Percentiles rank a stretch among this genome's conserved stretches.
phyloP scores from a whole-genome alignment of 2,797 vertebrate genomes.

The Clamator glandarius region DNA sequence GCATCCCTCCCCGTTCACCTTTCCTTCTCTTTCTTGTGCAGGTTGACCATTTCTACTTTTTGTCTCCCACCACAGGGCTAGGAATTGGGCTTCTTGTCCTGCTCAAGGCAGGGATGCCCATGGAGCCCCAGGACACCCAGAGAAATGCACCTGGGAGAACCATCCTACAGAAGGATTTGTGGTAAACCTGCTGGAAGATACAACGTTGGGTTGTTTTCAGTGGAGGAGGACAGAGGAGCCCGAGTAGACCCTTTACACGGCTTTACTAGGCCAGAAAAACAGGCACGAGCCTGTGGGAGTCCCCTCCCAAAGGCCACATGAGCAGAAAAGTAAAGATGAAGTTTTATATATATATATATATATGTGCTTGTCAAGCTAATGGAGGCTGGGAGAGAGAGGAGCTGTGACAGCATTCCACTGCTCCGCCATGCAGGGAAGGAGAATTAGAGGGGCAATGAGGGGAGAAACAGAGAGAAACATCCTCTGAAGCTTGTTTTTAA shows the following conservation, averaged over 20 bases:
- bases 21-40: neutral
- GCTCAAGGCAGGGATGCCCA: neutral
- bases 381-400: neutral
- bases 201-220: rapidly evolving
- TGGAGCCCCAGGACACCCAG: rapidly evolving
- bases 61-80: rapidly evolving
- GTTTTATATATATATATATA: neutral
- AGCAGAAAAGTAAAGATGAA: neutral
- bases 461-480: slow-evolving; percentile 18
- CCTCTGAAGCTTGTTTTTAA: slow-evolving; percentile 61
- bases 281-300: neutral
- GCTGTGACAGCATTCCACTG: neutral
- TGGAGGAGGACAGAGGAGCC: neutral
- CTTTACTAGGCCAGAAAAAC: neutral
- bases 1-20: neutral
- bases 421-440: slow-evolving; percentile 19
- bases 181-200: neutral
- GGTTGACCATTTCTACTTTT: neutral
- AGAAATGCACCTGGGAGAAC: neutral
- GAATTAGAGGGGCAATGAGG: slow-evolving; percentile 54
- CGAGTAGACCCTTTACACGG: neutral
- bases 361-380: neutral
- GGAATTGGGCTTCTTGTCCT: neutral
- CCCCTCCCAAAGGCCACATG: neutral
- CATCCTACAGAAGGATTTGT: neutral